Conservation (phyloP, 2,888 invertebrate species). For the Melanostoma scalare region DNA sequence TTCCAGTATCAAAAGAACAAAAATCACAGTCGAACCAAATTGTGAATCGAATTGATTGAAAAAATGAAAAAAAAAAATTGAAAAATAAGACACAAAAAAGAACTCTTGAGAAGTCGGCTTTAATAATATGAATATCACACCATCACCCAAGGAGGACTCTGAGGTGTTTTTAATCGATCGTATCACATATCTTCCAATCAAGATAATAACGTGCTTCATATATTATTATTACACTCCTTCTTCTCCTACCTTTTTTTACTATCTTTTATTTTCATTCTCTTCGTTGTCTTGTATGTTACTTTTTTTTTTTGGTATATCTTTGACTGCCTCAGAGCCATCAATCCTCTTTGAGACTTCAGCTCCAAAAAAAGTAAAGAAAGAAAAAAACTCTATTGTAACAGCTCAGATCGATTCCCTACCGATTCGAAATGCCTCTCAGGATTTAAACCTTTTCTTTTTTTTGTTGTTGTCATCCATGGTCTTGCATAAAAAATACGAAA, state of each 20-base stretch:
- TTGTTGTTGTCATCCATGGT: slow-evolving; percentile 3
- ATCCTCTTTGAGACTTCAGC: slow-evolving; percentile 29
- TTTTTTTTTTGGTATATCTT: slow-evolving; percentile 26
- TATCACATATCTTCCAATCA: slow-evolving; percentile 75
- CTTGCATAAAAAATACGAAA: slow-evolving; percentile 43
- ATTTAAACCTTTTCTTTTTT: slow-evolving; percentile 47
- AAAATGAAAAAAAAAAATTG: slow-evolving; percentile 10
- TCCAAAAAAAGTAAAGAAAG: slow-evolving; percentile 15
- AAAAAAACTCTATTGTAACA: slow-evolving; percentile 55
- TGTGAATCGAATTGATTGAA: slow-evolving; percentile 31
- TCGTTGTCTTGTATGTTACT: background rate
- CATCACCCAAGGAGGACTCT: slow-evolving; percentile 52
- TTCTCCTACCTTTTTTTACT: slow-evolving; percentile 15
- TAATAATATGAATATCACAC: slow-evolving; percentile 67
- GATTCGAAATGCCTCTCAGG: slow-evolving; percentile 62
- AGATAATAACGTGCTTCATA: slow-evolving; percentile 75
- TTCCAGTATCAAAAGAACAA: slow-evolving; percentile 32
- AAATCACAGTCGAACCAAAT: slow-evolving; percentile 28
- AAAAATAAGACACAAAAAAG: slow-evolving; percentile 3
- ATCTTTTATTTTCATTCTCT: background rate
- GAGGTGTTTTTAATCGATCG: slow-evolving; percentile 75
- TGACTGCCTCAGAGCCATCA: slow-evolving; percentile 34
- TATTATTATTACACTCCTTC: slow-evolving; percentile 75
- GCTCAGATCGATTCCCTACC: slow-evolving; percentile 55
- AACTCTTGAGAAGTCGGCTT: slow-evolving; percentile 16